Percentiles rank a stretch among this genome's conserved stretches.
phyloP scores from a whole-genome alignment of 1,140 invertebrate genomes.

The Pemphigus obesinymphae region DNA sequence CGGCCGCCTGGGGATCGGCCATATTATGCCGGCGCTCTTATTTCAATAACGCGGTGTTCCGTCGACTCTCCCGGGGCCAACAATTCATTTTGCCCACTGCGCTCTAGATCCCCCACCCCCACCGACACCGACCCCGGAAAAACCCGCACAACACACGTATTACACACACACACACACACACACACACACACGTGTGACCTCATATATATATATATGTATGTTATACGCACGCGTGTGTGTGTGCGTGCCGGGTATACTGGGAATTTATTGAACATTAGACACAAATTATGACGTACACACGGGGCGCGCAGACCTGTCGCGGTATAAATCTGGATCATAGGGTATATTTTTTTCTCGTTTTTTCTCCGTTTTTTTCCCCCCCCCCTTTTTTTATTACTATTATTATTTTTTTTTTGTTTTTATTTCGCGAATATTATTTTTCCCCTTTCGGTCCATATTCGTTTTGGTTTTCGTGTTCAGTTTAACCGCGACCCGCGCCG shows the following conservation, averaged over 20 bases:
- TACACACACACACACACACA: not conserved
- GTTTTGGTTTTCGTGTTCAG: not conserved
- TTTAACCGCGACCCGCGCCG: not conserved
- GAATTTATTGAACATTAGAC: slow-evolving; percentile 38
- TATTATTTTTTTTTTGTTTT: not conserved
- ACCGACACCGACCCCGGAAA: not conserved
- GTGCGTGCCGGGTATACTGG: not conserved
- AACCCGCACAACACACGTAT: too few species aligned
- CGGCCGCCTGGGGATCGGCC: slow-evolving; percentile 8
- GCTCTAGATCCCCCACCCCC: not conserved
- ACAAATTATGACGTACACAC: slow-evolving; percentile 29
- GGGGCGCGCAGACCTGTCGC: not conserved
- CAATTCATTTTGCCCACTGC: slow-evolving; percentile 31
- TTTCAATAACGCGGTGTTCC: slow-evolving; percentile 22
- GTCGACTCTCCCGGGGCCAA: slow-evolving; percentile 18
- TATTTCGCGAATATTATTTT: not conserved
- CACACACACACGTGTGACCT: not conserved
- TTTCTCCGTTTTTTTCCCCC: not conserved
- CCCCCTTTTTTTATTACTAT: not conserved
- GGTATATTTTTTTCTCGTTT: not conserved
- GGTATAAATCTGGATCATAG: slow-evolving; percentile 29
- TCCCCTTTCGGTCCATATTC: not conserved
- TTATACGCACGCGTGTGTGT: not conserved
- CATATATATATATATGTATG: not conserved
- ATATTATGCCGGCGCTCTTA: slow-evolving; percentile 31